Evolutionary conservation across 1,140 invertebrate genomes (phyloP), one percentile per base, ranked within the genome.

Genomic region (Hylyphantes graminicola): DNA sequence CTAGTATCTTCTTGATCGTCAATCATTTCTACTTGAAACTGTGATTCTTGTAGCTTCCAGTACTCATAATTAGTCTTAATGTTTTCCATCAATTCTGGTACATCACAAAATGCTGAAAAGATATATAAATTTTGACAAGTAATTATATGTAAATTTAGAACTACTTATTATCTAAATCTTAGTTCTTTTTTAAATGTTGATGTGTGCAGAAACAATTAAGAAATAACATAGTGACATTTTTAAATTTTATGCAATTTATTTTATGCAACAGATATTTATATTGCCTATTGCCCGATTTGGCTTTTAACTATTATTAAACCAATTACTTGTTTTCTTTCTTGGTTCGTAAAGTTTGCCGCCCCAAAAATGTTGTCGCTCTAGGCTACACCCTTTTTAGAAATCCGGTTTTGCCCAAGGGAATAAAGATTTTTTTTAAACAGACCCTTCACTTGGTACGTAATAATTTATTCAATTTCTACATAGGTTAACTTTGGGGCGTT

Each of bases 11-110:
- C 53, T 48, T 53, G 63, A 74, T 15, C 61, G 11, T 75, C n/a
- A n/a, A n/a, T 59, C 64, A 54, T 5, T 50, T 63, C 59, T 53
- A 74, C 65, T 17, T 74, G 80, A 17, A 21, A 53, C 21, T 53
- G 59, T 8, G 53, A 13, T 61, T 91, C 90, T 86, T 90, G 87
- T 11, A 96, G 94, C 88, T 96, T 96, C 96, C 96, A 98, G 88
- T 94, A 96, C 70, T 94, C 91, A 89, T 98, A 97, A 90, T 98
- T 98, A 86, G 90, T 91, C 87, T 94, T 92, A 89, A 97, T 93
- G 88, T 96, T 93, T 1, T 92, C 92, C 72, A 97, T 93, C 86
- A 97, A 91, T 90, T 97, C 95, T 0, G 96, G 96, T 91, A 97
- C 94, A 89, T 97, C 95, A 88, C 96, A 95, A 89, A 97, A 96